Base-by-base conservation (phyloP, 1,140 invertebrate genomes). In the Medauroidea extradentata region DNA sequence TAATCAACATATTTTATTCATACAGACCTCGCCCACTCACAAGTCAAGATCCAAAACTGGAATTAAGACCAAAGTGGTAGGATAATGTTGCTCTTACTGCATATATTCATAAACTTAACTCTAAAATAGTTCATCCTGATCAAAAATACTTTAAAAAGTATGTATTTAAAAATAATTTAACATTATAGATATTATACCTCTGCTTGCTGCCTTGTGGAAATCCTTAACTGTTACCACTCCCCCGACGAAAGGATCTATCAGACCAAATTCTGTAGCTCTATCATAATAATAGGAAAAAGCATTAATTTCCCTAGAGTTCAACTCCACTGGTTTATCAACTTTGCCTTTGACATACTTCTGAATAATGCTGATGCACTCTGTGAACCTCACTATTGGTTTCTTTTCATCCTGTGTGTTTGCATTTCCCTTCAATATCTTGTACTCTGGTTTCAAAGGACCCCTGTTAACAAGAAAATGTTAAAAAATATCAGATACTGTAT, bases 201-300 rank as follows among this genome's bases (percentile, higher is more conserved):
- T 78, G 64, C 81, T 73, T 0, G 90, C 89, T 43, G 83, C 83
- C 59, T 81, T 77, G 46, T 83, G 78, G 70, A 90, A 89, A 56
- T 83, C 78, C 42, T 79, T 72, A n/a, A 93, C 78, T 8, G 81
- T 80, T 1, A 90, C 78, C 14, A 76, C 73, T 18, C 91, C 91
- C 21, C 90, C 89, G 5, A 67, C 67, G 66, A 83, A 81, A 8
- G 86, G 84, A 74, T 90, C 87, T 54, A 90, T 87, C 23, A 93
- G 75, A 8, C 84, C 87, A 58, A 87, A 86, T 75, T 97, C 94
- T 0, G 86, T 83, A 19, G 91, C 91, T 53, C 92, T 78, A 67
- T 98, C 94, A 74, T 89, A 97, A 74, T 94, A 98, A 74, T 96
- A 98, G 59, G 92, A 95, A 76, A 98, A 94, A 7, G 92, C 89